Base-by-base conservation (phyloP, 2,797 vertebrate species). In the Tenualosa ilisha region DNA sequence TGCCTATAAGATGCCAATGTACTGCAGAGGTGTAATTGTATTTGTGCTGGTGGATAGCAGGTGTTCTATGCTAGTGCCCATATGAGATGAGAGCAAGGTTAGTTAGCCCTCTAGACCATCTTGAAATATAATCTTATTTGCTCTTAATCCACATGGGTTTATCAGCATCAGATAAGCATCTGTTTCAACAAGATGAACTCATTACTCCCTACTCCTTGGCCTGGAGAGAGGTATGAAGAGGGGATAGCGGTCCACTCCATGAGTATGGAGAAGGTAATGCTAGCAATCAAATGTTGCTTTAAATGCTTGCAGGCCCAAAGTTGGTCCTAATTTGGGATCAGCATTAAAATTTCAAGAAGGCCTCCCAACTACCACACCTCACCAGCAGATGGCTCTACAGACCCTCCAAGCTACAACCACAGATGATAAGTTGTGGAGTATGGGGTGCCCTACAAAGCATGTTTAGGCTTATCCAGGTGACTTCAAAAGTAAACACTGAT, bases 121-220 rank as follows among this genome's bases (percentile, higher is more conserved):
- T 22, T 15, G 53, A 9, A 6, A 17, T 56, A 37, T 31, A 53
- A 85, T 83, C 40, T 85, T 72, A 68, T 83, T 83, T 82, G 12
- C 0, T 20, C 5, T 51, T 15, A 8, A 40, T 15, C 82, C 49
- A 3, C 82, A 8, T 40, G 13, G 2, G 7, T 51, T 79, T 15
- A 12, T 31, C 54, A 11, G 59, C 46, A 1, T 20, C 72, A n/a
- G 72, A 79, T 79, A 79, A 20, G 40, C 40, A 43, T 79, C 72
- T 79, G 17, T 46, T 43, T 79, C 40, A 79, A 37, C 72, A 46
- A 20, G 11, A 63, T 79, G 40, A 79, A 40, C 37, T 20, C 17
- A 46, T 46, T 79, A 15, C 20, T 17, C 40, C 40, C n/a, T 79
- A 40, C 22, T 20, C 40, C 37, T 20, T 79, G 37, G 17, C 15